A percentile compares a stretch with the other conserved stretches of the same genome.
Evolutionary conservation across 2,113 vertebrate genomes (phyloP).

Genomic region (Zosterops hypoxanthus): DNA sequence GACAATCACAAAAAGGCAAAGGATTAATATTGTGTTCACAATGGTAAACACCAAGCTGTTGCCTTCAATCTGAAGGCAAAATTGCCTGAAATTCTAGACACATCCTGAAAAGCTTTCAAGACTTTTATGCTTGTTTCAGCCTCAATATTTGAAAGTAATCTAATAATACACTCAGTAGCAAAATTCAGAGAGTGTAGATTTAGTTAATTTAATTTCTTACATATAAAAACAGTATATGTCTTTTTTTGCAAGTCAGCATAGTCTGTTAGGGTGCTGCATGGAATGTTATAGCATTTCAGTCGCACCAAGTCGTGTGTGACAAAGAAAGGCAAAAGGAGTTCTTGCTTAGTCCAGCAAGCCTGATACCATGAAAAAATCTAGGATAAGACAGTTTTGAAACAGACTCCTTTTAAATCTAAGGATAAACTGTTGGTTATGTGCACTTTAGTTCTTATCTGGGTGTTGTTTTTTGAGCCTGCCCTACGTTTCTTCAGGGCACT

Average conservation of each 20-base stretch:
- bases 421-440: not conserved
- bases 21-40: not conserved
- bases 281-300: not conserved
- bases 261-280: not conserved
- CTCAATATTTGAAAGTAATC: not conserved
- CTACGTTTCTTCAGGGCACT: accelerated
- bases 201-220: not conserved
- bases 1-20: not conserved
- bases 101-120: not conserved
- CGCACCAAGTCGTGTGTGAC: accelerated
- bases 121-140: not conserved
- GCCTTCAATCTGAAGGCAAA: not conserved
- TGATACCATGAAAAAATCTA: not conserved
- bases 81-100: not conserved
- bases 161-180: not conserved
- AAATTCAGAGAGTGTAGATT: not conserved
- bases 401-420: not conserved
- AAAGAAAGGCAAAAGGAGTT: not conserved
- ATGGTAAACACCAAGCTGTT: not conserved
- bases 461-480: not conserved
- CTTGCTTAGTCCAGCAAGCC: not conserved
- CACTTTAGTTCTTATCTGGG: not conserved
- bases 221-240: not conserved
- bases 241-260: not conserved
- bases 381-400: not conserved